phyloP scores from a whole-genome alignment of 2,113 vertebrate genomes.

The Anguilla rostrata region DNA sequence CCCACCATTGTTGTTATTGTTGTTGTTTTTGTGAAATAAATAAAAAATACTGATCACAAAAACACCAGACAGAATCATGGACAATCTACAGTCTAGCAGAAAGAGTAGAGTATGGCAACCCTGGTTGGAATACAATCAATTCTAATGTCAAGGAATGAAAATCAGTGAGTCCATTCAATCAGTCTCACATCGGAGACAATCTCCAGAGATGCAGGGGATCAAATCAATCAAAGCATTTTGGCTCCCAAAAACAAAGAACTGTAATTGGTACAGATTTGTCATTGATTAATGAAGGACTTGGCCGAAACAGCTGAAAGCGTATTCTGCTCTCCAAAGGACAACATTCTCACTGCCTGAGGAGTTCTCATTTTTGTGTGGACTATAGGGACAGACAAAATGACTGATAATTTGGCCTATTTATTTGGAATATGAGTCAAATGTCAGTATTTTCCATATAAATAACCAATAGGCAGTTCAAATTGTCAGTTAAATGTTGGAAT shows the following conservation, averaged over 20 bases:
- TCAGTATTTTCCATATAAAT: not conserved
- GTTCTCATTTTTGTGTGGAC: no score
- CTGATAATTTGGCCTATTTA: not conserved
- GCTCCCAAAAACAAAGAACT: not conserved
- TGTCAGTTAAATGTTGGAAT: not conserved
- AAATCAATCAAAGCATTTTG: not conserved
- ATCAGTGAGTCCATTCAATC: not conserved
- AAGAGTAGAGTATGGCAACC: not conserved
- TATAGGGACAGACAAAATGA: no score
- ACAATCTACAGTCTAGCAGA: no score
- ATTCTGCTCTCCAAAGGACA: not conserved
- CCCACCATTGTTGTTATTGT: no score
- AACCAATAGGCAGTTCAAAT: not conserved
- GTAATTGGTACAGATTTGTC: not conserved
- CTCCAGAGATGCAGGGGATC: not conserved
- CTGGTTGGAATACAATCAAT: not conserved
- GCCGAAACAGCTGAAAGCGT: not conserved
- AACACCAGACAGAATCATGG: no score
- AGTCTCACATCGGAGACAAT: not conserved
- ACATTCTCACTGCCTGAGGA: not conserved
- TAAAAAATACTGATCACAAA: no score
- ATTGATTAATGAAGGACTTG: not conserved
- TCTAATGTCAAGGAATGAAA: not conserved
- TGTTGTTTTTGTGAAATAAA: no score
- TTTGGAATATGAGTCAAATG: not conserved